Conservation (phyloP, 2,888 invertebrate species). For the Micoletzkya japonica region DNA sequence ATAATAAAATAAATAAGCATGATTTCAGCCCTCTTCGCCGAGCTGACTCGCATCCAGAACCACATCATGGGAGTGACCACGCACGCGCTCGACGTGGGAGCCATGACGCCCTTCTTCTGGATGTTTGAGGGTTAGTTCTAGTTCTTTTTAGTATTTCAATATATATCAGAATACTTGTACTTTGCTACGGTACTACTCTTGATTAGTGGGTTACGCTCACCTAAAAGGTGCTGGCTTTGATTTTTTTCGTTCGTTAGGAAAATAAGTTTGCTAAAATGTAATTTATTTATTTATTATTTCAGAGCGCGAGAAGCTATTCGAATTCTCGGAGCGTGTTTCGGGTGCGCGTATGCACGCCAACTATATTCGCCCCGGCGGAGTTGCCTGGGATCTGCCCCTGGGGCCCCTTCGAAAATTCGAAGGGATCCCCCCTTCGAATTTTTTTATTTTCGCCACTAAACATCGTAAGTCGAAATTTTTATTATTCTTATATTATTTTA, state of each 20-base stretch:
- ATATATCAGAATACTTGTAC: too few relatives aligned
- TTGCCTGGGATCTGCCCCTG: conserved; percentile 86
- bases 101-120: conserved; percentile 98
- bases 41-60: conserved; percentile 91
- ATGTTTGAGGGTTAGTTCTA: conserved; percentile 79
- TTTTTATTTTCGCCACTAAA: too few relatives aligned
- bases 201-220: too few relatives aligned
- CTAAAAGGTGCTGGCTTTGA: too few relatives aligned
- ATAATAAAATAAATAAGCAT: too few relatives aligned
- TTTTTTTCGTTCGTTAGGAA: too few relatives aligned
- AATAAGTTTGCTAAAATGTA: not conserved
- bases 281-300: conserved; percentile 12
- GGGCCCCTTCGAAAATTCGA: too few relatives aligned
- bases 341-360: conserved; percentile 99
- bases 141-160: too few relatives aligned
- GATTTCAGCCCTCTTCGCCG: conserved; percentile 83
- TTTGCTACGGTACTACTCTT: too few relatives aligned
- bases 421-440: too few relatives aligned
- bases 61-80: conserved; percentile 96
- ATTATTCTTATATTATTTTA: too few relatives aligned
- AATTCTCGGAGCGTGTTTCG: conserved; percentile 95
- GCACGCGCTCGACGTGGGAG: conserved; percentile 94
- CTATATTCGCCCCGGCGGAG: conserved; percentile 96
- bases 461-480: too few relatives aligned
- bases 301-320: conserved; percentile 79